Evolutionary conservation across 1,140 invertebrate species (phyloP), one percentile per base, ranked within the genome.

Genomic region (Ganaspis sp.): DNA sequence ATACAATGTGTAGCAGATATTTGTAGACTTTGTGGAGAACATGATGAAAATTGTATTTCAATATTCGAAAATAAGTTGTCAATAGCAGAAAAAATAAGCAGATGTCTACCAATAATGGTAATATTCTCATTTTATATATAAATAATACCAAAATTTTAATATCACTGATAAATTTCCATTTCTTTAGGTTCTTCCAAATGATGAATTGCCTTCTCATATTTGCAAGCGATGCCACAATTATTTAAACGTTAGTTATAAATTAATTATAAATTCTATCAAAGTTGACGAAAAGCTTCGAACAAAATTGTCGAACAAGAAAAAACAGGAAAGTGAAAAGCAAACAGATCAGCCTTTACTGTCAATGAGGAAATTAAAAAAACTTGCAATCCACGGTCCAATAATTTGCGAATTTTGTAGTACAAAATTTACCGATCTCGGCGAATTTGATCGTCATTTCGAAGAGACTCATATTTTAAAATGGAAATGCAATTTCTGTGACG

Each of bases 181-280:
- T 34, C 73, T 79, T n/a, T 21, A 87, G 85, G 78, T 87, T 21
- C 69, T 79, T 53, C 69, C 73, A 6, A 74, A 77, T 49, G 86
- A 87, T 74, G 73, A 83, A 75, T 54, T 87, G 19, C 85, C 86
- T 23, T 80, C 76, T n/a, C 81, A 85, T 29, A 83, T 87, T 9
- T 87, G 87, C 34, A 81, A 82, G 54, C 76, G 73, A 12, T 87
- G 87, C 73, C 79, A 87, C n/a, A 73, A 80, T 19, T 84, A 81
- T 37, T 77, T 87, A 21, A 85, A 87, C 40, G 84, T 85, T 15
- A 87, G 87, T 79, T 84, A 87, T 70, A 86, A 84, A 76, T 53
- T 87, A 0, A 81, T 84, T 69, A 74, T 79, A 17, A 83, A 77
- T 11, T 83, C 76, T 15, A 17, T 87, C 9, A 82, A 83, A 81